Evolutionary conservation across 2,888 invertebrate genomes (phyloP), one percentile per base, ranked within the genome.

Genomic region (Platycnemis pennipes): DNA sequence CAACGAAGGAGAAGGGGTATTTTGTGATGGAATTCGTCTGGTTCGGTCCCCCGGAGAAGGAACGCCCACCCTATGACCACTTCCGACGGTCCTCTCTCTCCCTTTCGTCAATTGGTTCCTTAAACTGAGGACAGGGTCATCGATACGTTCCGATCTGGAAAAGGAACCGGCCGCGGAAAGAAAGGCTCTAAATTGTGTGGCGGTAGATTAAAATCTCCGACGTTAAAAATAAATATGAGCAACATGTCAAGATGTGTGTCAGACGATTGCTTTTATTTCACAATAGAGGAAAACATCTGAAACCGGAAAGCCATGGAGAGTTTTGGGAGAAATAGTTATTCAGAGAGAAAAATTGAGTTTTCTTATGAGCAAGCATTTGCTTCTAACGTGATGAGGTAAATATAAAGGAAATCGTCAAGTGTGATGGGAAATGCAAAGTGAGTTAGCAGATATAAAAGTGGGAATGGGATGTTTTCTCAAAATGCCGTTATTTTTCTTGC

Each of bases 191-290:
- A 56, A 56, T 56, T 56, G 89, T 42, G 37, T 26, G 7, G 37
- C 22, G 56, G 22, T 56, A 63, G 89, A 89, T 89, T 37, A 56
- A 26, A 89, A 89, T 89, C 56, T 56, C 53, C 53, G 44, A 3
- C 53, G 26, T 26, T 8, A 42, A 31, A 89, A 89, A 45, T 63
- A 69, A 91, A 63, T 91, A 63, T 26, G 91, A 91, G n/a, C 91
- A 53, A 89, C 49, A 46, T 53, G 88, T 49, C 45, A 22, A 49
- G 88, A 89, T 31, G 53, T 46, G 31, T 89, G 37, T 89, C 88
- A 46, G 37, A 53, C 37, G 88, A 89, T 49, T 19, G 53, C 31
- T n/a, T 42, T 42, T 63, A 16, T 88, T 88, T 77, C 26, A 11
- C 56, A 56, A 88, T 53, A 11, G 88, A 8, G 56, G 56, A 37